phyloP scores from a whole-genome alignment of 2,113 vertebrate genomes.

The Heptranchias perlo region DNA sequence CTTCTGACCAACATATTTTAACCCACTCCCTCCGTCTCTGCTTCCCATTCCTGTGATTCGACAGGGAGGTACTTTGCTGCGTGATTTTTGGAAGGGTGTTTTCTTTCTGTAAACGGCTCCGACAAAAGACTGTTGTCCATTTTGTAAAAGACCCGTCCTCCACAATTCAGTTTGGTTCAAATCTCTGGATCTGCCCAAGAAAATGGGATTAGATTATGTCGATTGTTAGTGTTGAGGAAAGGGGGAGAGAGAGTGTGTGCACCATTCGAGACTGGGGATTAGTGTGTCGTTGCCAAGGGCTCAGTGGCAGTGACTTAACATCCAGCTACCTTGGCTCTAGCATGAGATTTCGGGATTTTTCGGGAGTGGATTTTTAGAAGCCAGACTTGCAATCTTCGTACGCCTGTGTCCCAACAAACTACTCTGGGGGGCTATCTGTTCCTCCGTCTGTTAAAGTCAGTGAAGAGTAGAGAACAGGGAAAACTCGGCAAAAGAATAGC shows the following conservation, averaged over 20 bases:
- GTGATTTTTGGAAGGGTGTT: not conserved
- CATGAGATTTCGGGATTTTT: not conserved
- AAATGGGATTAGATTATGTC: not conserved
- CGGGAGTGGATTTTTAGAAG: not conserved
- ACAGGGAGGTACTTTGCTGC: not conserved
- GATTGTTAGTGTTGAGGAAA: not conserved
- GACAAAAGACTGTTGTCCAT: not conserved
- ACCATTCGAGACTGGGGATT: not conserved
- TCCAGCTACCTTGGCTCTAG: not conserved
- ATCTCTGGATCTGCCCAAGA: not conserved
- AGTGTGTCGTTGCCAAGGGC: no score
- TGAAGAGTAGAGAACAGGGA: not conserved
- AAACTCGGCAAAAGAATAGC: no score
- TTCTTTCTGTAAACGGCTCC: not conserved
- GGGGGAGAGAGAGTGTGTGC: not conserved
- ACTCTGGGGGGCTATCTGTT: not conserved
- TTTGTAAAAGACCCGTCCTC: not conserved
- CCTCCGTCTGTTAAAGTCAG: not conserved
- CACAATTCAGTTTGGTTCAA: not conserved
- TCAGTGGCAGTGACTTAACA: not conserved
- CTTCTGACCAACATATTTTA: not conserved
- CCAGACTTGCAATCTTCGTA: not conserved
- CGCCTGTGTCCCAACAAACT: not conserved
- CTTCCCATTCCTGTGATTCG: not conserved
- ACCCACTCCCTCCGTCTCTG: not conserved